Conservation (phyloP, 2,113 vertebrate species). For the Mugil cephalus region DNA sequence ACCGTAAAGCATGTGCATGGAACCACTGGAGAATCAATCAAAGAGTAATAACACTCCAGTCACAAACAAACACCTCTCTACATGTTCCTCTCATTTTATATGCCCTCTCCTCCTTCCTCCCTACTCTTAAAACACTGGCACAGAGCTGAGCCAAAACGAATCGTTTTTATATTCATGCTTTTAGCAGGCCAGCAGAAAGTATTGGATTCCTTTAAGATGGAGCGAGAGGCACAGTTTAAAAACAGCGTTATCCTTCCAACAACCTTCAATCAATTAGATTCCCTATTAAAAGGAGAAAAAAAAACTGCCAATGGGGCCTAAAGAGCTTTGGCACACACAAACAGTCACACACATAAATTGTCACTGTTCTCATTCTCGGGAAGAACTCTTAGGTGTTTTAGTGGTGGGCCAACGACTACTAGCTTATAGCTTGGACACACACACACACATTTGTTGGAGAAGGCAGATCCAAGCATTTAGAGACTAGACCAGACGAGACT, state of each 20-base stretch:
- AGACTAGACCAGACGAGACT: too few relatives aligned
- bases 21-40: conserved; percentile 45
- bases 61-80: conserved; percentile 35
- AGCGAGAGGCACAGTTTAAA: conserved; percentile 61
- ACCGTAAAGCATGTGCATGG: conserved; percentile 30
- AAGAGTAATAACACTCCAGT: conserved; percentile 12
- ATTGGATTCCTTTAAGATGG: conserved; percentile 68
- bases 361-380: conserved; percentile 10
- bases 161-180: conserved; percentile 72
- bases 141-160: conserved; percentile 55
- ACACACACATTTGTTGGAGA: not conserved
- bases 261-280: conserved; percentile 79
- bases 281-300: conserved; percentile 39
- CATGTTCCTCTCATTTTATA: conserved; percentile 53
- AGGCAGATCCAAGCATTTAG: conserved; percentile 25
- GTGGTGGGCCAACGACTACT: conserved; percentile 7
- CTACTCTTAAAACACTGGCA: conserved; percentile 48
- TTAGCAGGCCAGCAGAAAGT: conserved; percentile 54
- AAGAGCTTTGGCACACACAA: conserved; percentile 53
- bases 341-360: conserved; percentile 19
- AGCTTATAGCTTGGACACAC: not conserved
- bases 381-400: conserved; percentile 12
- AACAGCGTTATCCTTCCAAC: conserved; percentile 76
- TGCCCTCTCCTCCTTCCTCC: conserved; percentile 19
- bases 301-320: conserved; percentile 63